Base-by-base conservation (phyloP, 1,140 invertebrate genomes). In the Whitmania pigra region DNA sequence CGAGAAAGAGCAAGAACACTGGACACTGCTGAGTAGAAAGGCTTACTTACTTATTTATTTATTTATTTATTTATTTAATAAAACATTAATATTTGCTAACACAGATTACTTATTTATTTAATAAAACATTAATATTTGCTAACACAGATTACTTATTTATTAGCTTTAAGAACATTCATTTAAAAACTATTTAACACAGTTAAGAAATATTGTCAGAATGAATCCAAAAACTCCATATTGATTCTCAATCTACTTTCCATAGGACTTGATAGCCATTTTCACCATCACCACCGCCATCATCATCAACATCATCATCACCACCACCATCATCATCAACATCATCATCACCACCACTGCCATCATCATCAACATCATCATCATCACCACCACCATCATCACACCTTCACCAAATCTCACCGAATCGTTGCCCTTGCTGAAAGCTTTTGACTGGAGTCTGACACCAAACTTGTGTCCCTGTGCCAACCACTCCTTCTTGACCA, bases 401-500 rank as follows among this genome's bases (percentile, higher is more conserved):
- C 43, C 9, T 15, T 17, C 43, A 49, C 43, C 15, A 49, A 49
- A 15, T 49, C 43, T 49, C 43, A 49, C 43, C 43, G 43, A 49
- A 15, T 49, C 43, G 13, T 95, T 92, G 80, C 74, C 74, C 67
- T 79, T 76, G 27, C 82, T 77, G 13, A 75, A 77, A 68, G 76
- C 77, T 29, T 88, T 83, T 75, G 89, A 87, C 4, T 87, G 87
- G 63, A 89, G 80, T 69, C 90, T 83, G 74, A 86, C 86, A 77
- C 86, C 86, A 81, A 96, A 96, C 0, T 90, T 91, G 83, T 95
- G 91, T 29, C 92, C 92, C 73, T 94, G 85, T 15, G 90, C 88
- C 0, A 97, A 84, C 93, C 93, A 97, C 79, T 97, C 93, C 81
- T 94, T 93, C 82, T 96, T 92, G 25, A 97, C 84, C 20, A 97